Evolutionary conservation across 2,797 vertebrate genomes (phyloP).

Genomic region (Halcyon smyrnensis): DNA sequence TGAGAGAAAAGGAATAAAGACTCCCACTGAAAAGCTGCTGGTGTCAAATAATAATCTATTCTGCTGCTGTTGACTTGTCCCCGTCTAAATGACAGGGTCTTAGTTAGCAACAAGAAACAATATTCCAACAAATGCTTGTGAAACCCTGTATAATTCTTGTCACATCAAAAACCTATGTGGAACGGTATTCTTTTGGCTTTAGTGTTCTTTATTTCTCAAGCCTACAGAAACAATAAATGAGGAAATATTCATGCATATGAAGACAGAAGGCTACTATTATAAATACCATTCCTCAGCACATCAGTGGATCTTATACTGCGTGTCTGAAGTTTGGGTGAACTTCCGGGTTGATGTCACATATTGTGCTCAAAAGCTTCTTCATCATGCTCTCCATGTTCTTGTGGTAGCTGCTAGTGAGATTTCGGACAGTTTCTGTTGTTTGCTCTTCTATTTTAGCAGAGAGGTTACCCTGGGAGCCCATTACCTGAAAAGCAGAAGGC

Average conservation of each 20-base stretch:
- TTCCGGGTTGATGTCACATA: conserved; percentile 77
- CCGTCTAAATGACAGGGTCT: background rate
- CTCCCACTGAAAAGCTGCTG: conserved; percentile 42
- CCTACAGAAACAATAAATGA: background rate
- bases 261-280: background rate
- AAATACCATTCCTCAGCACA: background rate
- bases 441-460: conserved; percentile 78
- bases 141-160: background rate
- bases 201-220: background rate
- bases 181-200: background rate
- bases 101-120: background rate
- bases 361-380: conserved; percentile 65
- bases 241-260: background rate
- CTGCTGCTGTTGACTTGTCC: conserved; percentile 6
- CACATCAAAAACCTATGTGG: background rate
- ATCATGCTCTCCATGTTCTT: conserved; percentile 65
- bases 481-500: conserved; percentile 72
- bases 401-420: conserved; percentile 64
- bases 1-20: conserved; percentile 32
- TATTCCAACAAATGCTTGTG: conserved; percentile 12
- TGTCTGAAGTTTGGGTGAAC: conserved; percentile 77
- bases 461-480: conserved; percentile 81
- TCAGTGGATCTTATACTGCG: background rate
- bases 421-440: conserved; percentile 64
- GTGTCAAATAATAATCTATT: conserved; percentile 58